Evolutionary conservation across 2,888 invertebrate genomes (phyloP), one percentile per base, ranked within the genome.

Genomic region (Polydrusus cervinus): DNA sequence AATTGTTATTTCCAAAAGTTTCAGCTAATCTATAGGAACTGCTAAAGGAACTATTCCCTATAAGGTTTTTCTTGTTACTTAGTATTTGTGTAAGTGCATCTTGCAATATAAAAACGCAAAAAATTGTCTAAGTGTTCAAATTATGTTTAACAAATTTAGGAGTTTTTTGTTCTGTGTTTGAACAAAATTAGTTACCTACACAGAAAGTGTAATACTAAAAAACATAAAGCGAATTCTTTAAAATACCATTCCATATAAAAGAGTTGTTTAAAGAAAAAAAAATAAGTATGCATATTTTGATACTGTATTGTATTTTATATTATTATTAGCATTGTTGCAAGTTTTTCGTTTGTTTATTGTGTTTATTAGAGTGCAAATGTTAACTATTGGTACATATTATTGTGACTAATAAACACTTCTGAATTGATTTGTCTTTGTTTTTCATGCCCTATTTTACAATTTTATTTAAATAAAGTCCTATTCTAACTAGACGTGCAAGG

Each of bases 361-460:
- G 79, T 78, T 79, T 79, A 79, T 75, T 78, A 79, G 84, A 83
- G 84, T 84, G 84, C 83, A 84, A 83, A 81, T 83, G 82, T 81
- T 83, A 83, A 84, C 83, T 84, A 82, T 82, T 84, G 82, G 78
- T 83, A 81, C 81, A 81, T 83, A 82, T 80, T 83, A 82, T 82
- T 83, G 82, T 83, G 81, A 83, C 81, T 83, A 83, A 83, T 84
- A 84, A 84, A 83, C 82, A 83, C 82, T 82, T 83, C 82, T 81
- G 80, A 83, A 83, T 81, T 72, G 55, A 71, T 49, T 34, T 64
- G 34, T 47, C 16, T 30, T 64, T 30, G 13, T 60, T 60, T 60
- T 47, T 9, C 13, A 45, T n/a, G n/a, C n/a, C n/a, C n/a, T n/a
- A n/a, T n/a, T n/a, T n/a, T n/a, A n/a, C n/a, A n/a, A n/a, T n/a